Base-by-base conservation (phyloP, 1,140 invertebrate genomes). In the Catajapyx aquilonaris region DNA sequence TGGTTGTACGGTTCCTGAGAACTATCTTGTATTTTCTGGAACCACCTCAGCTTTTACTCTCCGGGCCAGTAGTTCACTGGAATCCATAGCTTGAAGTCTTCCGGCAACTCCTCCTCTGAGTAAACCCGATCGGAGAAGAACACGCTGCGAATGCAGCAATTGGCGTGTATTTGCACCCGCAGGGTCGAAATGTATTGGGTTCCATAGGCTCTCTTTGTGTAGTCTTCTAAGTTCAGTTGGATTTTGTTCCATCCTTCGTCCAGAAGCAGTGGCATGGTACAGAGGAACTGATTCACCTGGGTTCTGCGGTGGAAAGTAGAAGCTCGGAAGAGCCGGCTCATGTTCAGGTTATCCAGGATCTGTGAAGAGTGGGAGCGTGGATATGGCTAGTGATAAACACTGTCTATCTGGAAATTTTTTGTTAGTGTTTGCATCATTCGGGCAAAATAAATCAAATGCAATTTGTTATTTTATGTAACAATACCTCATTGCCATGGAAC, bases 141-240 rank as follows among this genome's bases (percentile, higher is more conserved):
- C 1, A 99, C 90, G 52, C 95, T 70, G 49, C 95, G 66, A 47
- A 99, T 90, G 52, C 94, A 68, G 62, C 95, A 99, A 62, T 98
- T 99, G 21, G 94, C 94, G 66, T 99, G 94, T 48, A 98, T 93
- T 64, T 95, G 83, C 28, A 99, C 88, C 47, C 93, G 64, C 20
- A 98, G 64, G 9, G 95, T 99, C 61, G 99, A 94, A 22, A 98
- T 87, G 61, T 99, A 99, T 63, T 95, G 97, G 11, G 93, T 98
- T 11, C 95, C 95, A 60, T 99, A 99, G 1, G 95, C 95, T 47
- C 94, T 63, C 46, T 88, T 65, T 7, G 91, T 96, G 54, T 98
- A 99, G 61, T 99, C 95, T 28, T 90, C 87, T 34, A 99, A 64
- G 59, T 99, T 99, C 53, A 99, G 98, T 58, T 98, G 94, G 46